These are phyloP conservation scores for Etia nguti DNA, from an alignment of 2,113 vertebrate species.

Conservation along the genomic window DNA sequence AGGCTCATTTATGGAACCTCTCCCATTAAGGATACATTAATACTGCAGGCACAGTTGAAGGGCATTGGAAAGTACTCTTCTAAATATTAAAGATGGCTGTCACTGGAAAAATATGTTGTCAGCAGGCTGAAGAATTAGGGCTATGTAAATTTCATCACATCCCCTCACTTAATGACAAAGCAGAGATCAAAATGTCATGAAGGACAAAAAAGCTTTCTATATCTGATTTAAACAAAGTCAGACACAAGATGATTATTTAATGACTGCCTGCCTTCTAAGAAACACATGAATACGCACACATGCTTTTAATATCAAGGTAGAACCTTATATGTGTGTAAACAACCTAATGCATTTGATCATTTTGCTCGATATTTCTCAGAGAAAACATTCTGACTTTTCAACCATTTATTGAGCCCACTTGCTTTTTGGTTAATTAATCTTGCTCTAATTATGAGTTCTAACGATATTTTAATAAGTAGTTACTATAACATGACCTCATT, in stretches of 20 bases:
- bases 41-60: constrained; percentile 75
- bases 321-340: neutral
- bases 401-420: neutral
- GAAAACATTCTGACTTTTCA: neutral
- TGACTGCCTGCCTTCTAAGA: constrained; percentile 14
- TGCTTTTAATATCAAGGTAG: neutral
- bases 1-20: constrained; percentile 68
- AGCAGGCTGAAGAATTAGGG: constrained; percentile 68
- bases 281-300: constrained; percentile 1
- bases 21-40: constrained; percentile 74
- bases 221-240: constrained; percentile 67
- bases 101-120: constrained; percentile 72
- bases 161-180: constrained; percentile 64
- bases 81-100: constrained; percentile 79
- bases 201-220: constrained; percentile 57
- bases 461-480: neutral
- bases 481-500: neutral
- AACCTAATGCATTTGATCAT: neutral
- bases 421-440: neutral
- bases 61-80: constrained; percentile 72
- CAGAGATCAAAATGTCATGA: constrained; percentile 68
- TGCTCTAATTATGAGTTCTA: neutral
- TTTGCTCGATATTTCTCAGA: neutral
- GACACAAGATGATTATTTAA: constrained; percentile 67
- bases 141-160: constrained; percentile 72